Evolutionary conservation across 2,888 invertebrate species (phyloP).

Genomic region (Esperia sulphurella): DNA sequence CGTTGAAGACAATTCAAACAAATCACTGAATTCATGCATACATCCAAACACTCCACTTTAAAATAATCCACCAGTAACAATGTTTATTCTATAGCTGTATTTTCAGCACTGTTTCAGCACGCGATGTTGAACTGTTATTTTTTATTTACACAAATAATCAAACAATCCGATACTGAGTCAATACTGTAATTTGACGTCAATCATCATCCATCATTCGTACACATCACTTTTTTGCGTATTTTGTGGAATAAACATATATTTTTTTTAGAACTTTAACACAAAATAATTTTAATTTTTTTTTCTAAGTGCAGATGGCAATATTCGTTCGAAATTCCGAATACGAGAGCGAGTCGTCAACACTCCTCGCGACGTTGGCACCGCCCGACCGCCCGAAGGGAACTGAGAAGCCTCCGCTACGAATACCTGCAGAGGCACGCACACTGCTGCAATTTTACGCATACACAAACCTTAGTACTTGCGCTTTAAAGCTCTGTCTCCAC

Average conservation of each 20-base stretch:
- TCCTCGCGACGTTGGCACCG: constrained; percentile 7
- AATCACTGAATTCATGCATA: constrained; percentile 5
- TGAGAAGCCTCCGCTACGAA: constrained; percentile 46
- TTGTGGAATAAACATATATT: not conserved
- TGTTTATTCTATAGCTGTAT: too few relatives aligned
- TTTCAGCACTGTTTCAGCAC: not conserved
- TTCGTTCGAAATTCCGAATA: constrained; percentile 5
- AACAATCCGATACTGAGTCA: constrained; percentile 2
- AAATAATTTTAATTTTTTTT: not conserved
- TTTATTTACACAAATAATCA: constrained; percentile 8
- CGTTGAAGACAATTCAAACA: not conserved
- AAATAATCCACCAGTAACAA: not conserved
- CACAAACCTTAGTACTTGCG: constrained; percentile 48
- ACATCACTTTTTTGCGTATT: too few relatives aligned
- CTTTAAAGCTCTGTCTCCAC: constrained; percentile 61
- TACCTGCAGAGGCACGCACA: constrained; percentile 75
- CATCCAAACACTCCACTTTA: constrained; percentile 6
- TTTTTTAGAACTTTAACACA: not conserved
- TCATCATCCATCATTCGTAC: constrained; percentile 2
- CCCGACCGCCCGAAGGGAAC: constrained; percentile 59
- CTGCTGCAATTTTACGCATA: constrained; percentile 49
- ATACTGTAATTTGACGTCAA: constrained; percentile 8
- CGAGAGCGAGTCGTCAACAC: constrained; percentile 4
- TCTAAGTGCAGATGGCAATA: not conserved
- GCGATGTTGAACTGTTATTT: constrained; percentile 1